Conservation (phyloP, 2,797 vertebrate species). For the Chanos chanos region DNA sequence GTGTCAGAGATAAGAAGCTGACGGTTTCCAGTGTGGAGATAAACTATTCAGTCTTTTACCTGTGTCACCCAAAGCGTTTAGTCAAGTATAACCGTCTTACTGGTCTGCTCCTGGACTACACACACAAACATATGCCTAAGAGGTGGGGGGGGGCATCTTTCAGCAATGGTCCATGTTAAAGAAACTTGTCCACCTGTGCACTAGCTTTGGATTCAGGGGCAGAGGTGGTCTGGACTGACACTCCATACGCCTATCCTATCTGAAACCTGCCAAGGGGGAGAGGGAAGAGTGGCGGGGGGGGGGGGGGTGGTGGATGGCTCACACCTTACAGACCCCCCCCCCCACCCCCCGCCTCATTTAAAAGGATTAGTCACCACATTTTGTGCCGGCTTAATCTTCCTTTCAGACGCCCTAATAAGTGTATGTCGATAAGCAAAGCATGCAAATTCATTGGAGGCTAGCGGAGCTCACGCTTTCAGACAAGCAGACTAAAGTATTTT, state of each 20-base stretch:
- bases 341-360: conserved; percentile 78
- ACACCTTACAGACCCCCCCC: conserved; percentile 76
- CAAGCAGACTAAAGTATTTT: conserved; percentile 70
- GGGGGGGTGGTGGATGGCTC: conserved; percentile 55
- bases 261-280: conserved; percentile 56
- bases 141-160: too few relatives aligned
- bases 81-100: too few relatives aligned
- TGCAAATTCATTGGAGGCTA: conserved; percentile 81
- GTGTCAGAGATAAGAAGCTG: conserved; percentile 60
- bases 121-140: too few relatives aligned
- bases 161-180: conserved; percentile 13
- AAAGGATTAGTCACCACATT: conserved; percentile 83
- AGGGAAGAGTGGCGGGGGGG: too few relatives aligned
- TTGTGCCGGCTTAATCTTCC: conserved; percentile 81
- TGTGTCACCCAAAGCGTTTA: conserved; percentile 61
- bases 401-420: conserved; percentile 81
- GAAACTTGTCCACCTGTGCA: too few relatives aligned
- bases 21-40: conserved; percentile 48
- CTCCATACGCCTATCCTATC: conserved; percentile 34
- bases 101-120: too few relatives aligned
- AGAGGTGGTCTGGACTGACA: neutral
- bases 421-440: conserved; percentile 78
- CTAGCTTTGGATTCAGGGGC: neutral
- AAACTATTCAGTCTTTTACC: conserved; percentile 60
- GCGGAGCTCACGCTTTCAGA: conserved; percentile 71